These are phyloP conservation scores for Trinectes maculatus DNA, from an alignment of 2,113 vertebrate species.

Conservation along the genomic window DNA sequence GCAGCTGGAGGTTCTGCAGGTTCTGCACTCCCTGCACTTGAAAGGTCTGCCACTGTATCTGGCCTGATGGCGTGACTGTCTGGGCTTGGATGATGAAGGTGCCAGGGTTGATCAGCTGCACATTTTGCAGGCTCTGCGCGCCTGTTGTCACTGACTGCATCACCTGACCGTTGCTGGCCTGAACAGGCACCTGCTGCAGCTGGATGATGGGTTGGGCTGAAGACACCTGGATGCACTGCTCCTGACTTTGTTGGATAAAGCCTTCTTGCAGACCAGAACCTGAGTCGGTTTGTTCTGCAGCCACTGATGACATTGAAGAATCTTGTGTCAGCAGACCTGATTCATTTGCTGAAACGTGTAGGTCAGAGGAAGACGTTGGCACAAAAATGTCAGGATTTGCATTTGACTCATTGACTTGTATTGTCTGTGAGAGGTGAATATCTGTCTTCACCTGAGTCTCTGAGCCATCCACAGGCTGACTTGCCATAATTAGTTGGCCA, in stretches of 20 bases:
- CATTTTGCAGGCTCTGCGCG: constrained; percentile 90
- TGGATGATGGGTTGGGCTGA: constrained; percentile 92
- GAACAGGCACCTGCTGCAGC: constrained; percentile 92
- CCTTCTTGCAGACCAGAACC: constrained; percentile 90
- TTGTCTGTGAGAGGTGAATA: constrained; percentile 90
- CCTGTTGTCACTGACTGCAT: constrained; percentile 89
- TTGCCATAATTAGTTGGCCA: constrained; percentile 93
- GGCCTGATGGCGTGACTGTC: constrained; percentile 96
- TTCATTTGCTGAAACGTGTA: constrained; percentile 89
- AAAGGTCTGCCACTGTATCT: constrained; percentile 99
- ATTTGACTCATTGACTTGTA: constrained; percentile 85
- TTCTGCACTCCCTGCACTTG: constrained; percentile 99
- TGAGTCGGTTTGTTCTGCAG: constrained; percentile 86
- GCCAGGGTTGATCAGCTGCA: constrained; percentile 97
- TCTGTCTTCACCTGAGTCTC: constrained; percentile 91
- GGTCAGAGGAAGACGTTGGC: constrained; percentile 94
- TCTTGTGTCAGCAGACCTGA: constrained; percentile 91
- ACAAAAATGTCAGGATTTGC: constrained; percentile 94
- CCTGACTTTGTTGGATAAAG: constrained; percentile 91
- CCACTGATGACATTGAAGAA: constrained; percentile 81
- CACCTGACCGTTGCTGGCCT: constrained; percentile 91
- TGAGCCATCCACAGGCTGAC: constrained; percentile 89
- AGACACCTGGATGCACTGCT: constrained; percentile 91
- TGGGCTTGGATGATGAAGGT: constrained; percentile 99
- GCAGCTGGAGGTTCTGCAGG: constrained; percentile 98